Evolutionary conservation across 2,113 vertebrate species (phyloP), one percentile per base, ranked within the genome.

Genomic region (Euleptes europaea): DNA sequence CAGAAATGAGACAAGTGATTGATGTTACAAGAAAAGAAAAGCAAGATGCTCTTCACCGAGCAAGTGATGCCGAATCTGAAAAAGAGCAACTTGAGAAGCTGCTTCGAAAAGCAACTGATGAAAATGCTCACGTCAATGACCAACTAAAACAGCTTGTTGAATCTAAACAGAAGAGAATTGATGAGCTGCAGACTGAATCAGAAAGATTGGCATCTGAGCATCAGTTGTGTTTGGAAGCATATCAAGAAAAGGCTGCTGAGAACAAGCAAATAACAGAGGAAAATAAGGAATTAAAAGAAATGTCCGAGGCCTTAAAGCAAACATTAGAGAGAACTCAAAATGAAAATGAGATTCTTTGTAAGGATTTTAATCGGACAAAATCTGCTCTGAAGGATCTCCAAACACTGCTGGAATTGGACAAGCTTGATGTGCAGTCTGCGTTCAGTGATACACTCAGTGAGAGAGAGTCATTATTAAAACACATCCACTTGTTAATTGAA

Each of bases 1-100:
- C 97, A 84, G 97, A 97, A 89, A 98, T 98, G 97, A 97, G 97
- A 73, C 96, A 97, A 89, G 91, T 96, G 51, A 86, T 97, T 87
- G 97, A 98, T 89, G 87, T 94, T 1, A 92, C 94, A 77, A 97
- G 96, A 83, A 96, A 95, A 86, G 98, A 98, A 26, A 91, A 96
- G n/a, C 97, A 97, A 87, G 97, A 98, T 60, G 95, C 95, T 35
- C 51, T 97, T 67, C 86, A 95, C 0, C 97, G 91, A 75, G 42
- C 92, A 7, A 96, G 95, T 79, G 93, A 96, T 80, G 89, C 78
- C 5, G 94, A 97, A 78, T 86, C 91, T 23, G 96, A 97, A 88
- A 94, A 93, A 80, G 94, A 96, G 38, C 71, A 74, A 14, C 65
- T 97, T 73, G 88, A 95, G 80, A 95, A 95, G 42, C 94, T 89